Conservation (phyloP, 37 sponge, comb jelly and placozoan species). For the Chondrosia reniformis region DNA sequence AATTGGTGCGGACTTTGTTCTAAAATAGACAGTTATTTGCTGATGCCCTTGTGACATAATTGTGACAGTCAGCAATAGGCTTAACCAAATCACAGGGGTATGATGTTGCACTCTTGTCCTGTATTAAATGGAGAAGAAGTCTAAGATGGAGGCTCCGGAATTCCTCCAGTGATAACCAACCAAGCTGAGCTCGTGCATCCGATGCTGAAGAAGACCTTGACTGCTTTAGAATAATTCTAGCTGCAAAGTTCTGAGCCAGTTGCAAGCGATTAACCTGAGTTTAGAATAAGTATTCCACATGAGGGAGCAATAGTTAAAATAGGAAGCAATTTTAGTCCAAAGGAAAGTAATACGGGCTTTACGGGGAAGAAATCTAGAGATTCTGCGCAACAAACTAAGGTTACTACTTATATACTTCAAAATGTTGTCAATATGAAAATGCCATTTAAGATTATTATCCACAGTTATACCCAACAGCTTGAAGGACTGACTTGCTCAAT, state of each 20-base stretch:
- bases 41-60: not conserved
- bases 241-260: constrained; percentile 18
- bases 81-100: not conserved
- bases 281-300: not conserved
- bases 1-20: not conserved
- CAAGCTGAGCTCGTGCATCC: not conserved
- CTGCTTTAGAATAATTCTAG: not conserved
- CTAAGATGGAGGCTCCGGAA: not conserved
- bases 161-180: not conserved
- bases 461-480: constrained; percentile 7
- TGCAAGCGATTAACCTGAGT: not conserved
- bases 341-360: constrained; percentile 3
- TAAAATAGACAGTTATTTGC: not conserved
- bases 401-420: not conserved
- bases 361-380: not conserved
- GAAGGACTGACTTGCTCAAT: constrained; percentile 15
- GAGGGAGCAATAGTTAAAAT: constrained; percentile 13
- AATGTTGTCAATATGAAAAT: not conserved
- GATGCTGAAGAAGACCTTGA: constrained; percentile 2
- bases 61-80: constrained; percentile 4
- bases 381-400: not conserved
- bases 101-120: constrained; percentile 7
- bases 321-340: constrained; percentile 1
- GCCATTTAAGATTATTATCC: not conserved
- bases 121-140: not conserved